A percentile compares a stretch with the other conserved stretches of the same genome.
Evolutionary conservation across 1,140 invertebrate species (phyloP).

Genomic region (Cataglyphis hispanica): DNA sequence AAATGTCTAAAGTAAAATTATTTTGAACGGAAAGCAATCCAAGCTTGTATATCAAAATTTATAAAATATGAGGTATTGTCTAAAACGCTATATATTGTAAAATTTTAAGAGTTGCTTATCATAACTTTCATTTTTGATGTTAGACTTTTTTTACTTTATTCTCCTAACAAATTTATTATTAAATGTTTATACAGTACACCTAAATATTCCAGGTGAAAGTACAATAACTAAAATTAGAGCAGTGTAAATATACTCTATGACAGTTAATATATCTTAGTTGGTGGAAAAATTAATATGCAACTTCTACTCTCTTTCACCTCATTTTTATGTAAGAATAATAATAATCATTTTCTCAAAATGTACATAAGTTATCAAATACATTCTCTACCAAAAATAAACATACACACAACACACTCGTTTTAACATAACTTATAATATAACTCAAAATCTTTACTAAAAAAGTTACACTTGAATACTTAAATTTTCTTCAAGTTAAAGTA

Average conservation of each 20-base stretch:
- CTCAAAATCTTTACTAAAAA: neutral
- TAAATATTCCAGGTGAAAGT: too few species aligned
- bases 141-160: too few species aligned
- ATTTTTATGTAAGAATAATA: conserved; percentile 8
- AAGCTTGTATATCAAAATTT: too few species aligned
- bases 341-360: conserved; percentile 12
- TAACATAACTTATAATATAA: conserved; percentile 14
- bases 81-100: too few species aligned
- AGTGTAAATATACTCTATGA: neutral
- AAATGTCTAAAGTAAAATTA: too few species aligned
- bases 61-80: too few species aligned
- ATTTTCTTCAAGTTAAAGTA: conserved; percentile 6
- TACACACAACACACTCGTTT: conserved; percentile 45
- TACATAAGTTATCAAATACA: conserved; percentile 11
- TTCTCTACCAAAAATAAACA: conserved; percentile 29
- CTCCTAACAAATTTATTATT: too few species aligned
- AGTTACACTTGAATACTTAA: neutral
- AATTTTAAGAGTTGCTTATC: too few species aligned
- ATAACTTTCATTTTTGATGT: too few species aligned
- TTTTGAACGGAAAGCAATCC: too few species aligned
- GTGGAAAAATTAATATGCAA: conserved; percentile 19
- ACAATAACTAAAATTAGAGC: neutral
- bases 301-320: conserved; percentile 29
- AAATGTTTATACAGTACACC: too few species aligned
- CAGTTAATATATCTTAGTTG: conserved; percentile 24